phyloP scores from a whole-genome alignment of 2,888 invertebrate genomes.

The Ceraclea dissimilis region DNA sequence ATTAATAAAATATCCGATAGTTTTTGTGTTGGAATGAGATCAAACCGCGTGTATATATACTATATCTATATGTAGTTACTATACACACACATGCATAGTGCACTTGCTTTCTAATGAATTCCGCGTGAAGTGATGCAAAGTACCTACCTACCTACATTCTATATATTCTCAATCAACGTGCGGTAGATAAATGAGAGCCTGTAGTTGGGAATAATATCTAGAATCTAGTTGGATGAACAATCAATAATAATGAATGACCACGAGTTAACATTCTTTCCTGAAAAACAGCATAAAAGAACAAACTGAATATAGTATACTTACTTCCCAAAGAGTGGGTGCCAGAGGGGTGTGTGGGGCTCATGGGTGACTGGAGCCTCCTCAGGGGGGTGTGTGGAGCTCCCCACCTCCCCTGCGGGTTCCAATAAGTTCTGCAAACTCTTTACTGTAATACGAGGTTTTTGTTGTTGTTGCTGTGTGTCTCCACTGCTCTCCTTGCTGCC shows the following conservation, averaged over 20 bases:
- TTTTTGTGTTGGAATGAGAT: neutral
- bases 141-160: too few species aligned
- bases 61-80: too few species aligned
- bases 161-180: too few species aligned
- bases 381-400: conserved; percentile 55
- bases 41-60: neutral
- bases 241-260: too few species aligned
- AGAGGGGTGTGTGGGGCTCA: conserved; percentile 60
- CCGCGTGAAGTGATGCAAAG: too few species aligned
- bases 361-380: conserved; percentile 41
- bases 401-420: conserved; percentile 54
- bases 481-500: conserved; percentile 24
- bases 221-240: too few species aligned
- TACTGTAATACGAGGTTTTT: conserved; percentile 54
- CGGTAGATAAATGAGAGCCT: too few species aligned
- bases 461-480: conserved; percentile 34
- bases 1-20: too few species aligned
- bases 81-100: too few species aligned
- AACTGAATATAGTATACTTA: conserved; percentile 41
- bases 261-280: too few species aligned
- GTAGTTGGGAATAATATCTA: too few species aligned
- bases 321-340: conserved; percentile 85
- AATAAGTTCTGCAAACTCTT: conserved; percentile 56
- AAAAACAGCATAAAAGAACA: neutral
- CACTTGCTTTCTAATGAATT: too few species aligned